A percentile compares a stretch with the other conserved stretches of the same genome.
Conservation (phyloP, 2,888 invertebrate genomes). For the Metopia argyrocephala region DNA sequence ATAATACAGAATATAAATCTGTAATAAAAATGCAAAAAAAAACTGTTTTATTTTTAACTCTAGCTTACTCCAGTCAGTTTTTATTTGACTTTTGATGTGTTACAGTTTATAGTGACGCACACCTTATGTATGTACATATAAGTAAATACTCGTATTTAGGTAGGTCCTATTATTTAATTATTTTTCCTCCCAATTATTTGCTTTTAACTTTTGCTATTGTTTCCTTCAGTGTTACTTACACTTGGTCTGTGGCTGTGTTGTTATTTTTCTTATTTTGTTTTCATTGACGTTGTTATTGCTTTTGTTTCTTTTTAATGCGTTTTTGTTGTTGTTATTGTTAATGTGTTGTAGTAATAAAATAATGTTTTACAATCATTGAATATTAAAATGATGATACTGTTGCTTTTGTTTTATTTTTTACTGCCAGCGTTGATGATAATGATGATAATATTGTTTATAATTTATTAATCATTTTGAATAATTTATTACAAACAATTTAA, state of each 20-base stretch:
- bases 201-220: too few relatives aligned
- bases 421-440: conserved; percentile 1
- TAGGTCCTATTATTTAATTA: too few relatives aligned
- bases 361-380: conserved; percentile 20
- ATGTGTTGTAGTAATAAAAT: not conserved
- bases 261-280: not conserved
- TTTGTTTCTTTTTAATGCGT: not conserved
- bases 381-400: conserved; percentile 45
- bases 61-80: too few relatives aligned
- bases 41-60: too few relatives aligned
- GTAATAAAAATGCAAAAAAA: too few relatives aligned
- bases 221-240: too few relatives aligned
- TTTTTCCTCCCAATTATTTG: too few relatives aligned
- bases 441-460: conserved; percentile 49
- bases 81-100: too few relatives aligned
- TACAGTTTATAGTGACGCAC: too few relatives aligned
- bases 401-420: not conserved
- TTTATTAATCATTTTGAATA: conserved; percentile 61
- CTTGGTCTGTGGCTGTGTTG: not conserved
- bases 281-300: not conserved
- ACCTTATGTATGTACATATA: too few relatives aligned
- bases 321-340: conserved; percentile 5
- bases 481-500: conserved; percentile 56
- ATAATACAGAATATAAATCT: too few relatives aligned
- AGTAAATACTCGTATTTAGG: too few relatives aligned